These are phyloP conservation scores for Martes martes DNA, from an alignment of 2,113 vertebrate species.

Conservation along the genomic window DNA sequence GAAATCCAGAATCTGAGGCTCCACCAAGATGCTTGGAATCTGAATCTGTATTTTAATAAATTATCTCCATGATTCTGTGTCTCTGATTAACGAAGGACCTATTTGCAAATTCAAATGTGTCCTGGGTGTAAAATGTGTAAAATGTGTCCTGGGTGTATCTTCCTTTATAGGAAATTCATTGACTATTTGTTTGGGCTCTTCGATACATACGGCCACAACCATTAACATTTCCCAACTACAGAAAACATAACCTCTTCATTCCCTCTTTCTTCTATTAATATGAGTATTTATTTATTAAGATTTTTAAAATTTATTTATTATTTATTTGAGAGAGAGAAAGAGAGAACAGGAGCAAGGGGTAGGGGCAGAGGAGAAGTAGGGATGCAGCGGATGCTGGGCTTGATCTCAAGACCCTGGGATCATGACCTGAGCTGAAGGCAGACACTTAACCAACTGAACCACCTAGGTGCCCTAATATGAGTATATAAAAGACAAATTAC, in stretches of 20 bases:
- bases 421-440: not conserved
- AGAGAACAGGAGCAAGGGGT: not conserved
- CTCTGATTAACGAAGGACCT: not conserved
- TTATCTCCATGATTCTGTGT: not conserved
- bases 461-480: not conserved
- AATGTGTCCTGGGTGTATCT: not conserved
- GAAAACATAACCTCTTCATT: not conserved
- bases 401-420: not conserved
- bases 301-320: no score
- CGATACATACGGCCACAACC: not conserved
- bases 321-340: not conserved
- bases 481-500: not conserved
- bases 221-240: conserved; percentile 23
- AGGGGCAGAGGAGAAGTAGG: not conserved
- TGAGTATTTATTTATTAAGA: not conserved
- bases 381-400: not conserved
- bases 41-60: conserved; percentile 1
- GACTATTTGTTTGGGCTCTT: not conserved
- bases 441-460: not conserved
- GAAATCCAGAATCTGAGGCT: not conserved
- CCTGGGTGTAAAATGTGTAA: not conserved
- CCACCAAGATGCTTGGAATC: not conserved
- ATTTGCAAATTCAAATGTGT: conserved; percentile 32
- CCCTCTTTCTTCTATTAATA: not conserved
- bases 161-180: not conserved